Base-by-base conservation (phyloP, 2,888 invertebrate genomes). In the Lampropteryx suffumata region DNA sequence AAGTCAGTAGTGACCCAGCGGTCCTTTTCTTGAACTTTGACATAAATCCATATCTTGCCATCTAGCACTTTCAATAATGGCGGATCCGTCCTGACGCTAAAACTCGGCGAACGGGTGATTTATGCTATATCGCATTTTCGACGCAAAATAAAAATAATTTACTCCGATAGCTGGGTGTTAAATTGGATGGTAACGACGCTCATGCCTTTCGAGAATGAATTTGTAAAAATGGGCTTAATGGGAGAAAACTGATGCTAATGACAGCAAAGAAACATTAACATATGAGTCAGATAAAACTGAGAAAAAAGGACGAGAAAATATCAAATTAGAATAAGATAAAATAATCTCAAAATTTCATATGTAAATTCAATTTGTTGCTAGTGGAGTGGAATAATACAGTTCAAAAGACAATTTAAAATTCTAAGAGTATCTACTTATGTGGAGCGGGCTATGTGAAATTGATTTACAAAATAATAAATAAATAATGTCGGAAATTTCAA, bases 71-170 rank as follows among this genome's bases (percentile, higher is more conserved):
- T 51, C 59, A 55, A 61, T 61, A 61, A 61, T 57, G 52, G 56
- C 39, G 49, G 55, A 49, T 54, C 49, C 71, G 66, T 69, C 71
- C 71, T 71, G 71, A 71, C 73, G 69, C 64, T 61, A 64, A 63
- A 66, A 59, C 66, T 66, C 59, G 62, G 55, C 30, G 54, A 63
- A 55, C 59, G 59, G 57, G 64, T 77, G 77, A 79, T 79, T 79
- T 78, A 78, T 72, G 65, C 55, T 56, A 54, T 64, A 64, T 66
- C 66, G 67, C 64, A 70, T 72, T 72, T 73, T 64, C 62, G 63
- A 67, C 65, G 68, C 65, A 49, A 55, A 68, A 73, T 71, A 73
- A 76, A 77, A 76, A 76, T 73, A 67, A 74, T 75, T 76, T 69
- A 68, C 44, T 48, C 40, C 67, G 62, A 59, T 44, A 53, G 58